Evolutionary conservation across 2,888 invertebrate genomes (phyloP), one percentile per base, ranked within the genome.

Genomic region (Parascotia fuliginaria): DNA sequence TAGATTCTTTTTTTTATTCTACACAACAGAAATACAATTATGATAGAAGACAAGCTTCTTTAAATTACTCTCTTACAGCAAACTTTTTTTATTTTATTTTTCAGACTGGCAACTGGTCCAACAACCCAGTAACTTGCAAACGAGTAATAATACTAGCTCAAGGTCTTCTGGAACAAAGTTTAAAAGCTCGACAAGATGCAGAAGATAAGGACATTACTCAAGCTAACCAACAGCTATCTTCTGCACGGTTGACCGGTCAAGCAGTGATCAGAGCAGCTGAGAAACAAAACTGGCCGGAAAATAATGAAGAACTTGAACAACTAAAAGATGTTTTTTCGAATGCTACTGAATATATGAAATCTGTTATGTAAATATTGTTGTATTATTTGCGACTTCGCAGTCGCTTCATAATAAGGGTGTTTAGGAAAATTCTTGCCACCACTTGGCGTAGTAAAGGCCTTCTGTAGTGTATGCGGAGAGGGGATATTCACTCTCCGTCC

Each of bases 91-190:
- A 14, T 13, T 14, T 32, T 11, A 42, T 52, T 46, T 83, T 84
- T 27, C 73, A 92, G 92, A 85, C 33, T 51, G 87, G 86, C 13
- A 84, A 77, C 54, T 95, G 95, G 94, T 82, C 93, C 1, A 93
- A 92, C 50, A 93, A 93, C 60, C 91, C 93, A 0, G 89, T 92
- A 0, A 90, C 93, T 3, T 94, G 95, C 67, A 83, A 92, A 50
- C 93, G 94, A 73, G 94, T 96, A 0, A 80, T 96, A 9, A 83
- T 93, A 42, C 77, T 96, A 6, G 94, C 95, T 31, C 79, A 85
- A 13, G 89, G 92, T 40, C 82, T 96, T 13, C 92, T 94, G 9
- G 92, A 94, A 55, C 84, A 88, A 19, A 94, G 94, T 50, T 70
- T 94, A 29, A 91, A 92, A 52, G 94, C 94, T 1, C 77, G 86